Conservation (phyloP, 1,140 invertebrate species). For the Magallana angulata region DNA sequence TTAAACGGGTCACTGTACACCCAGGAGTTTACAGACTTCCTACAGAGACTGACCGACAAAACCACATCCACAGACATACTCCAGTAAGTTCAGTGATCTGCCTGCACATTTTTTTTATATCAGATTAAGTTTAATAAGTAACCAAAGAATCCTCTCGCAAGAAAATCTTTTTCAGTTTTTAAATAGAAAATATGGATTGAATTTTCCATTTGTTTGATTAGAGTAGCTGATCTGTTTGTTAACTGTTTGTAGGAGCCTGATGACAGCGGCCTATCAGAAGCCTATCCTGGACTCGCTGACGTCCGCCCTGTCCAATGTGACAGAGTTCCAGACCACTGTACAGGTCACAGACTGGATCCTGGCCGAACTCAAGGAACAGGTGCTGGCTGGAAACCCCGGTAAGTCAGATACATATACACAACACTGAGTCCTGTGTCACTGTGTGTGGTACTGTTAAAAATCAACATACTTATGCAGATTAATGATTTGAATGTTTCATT, state of each 20-base stretch:
- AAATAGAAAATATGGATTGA: no score
- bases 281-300: not conserved
- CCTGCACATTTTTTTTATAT: no score
- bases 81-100: not conserved
- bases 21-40: constrained; percentile 49
- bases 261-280: constrained; percentile 7
- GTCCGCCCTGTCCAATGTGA: not conserved
- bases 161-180: no score
- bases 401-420: not conserved
- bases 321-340: constrained; percentile 1
- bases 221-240: no score
- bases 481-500: not conserved
- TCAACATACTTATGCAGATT: no score
- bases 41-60: constrained; percentile 26
- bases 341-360: constrained; percentile 10
- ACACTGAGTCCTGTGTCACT: no score
- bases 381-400: not conserved
- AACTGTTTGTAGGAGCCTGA: constrained; percentile 2
- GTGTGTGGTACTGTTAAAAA: no score
- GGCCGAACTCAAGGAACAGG: not conserved
- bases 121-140: no score
- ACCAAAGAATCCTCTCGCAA: no score
- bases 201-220: no score
- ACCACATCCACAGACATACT: not conserved
- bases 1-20: constrained; percentile 49